Evolutionary conservation across 2,888 invertebrate species (phyloP), one percentile per base, ranked within the genome.

Genomic region (Cephus rjabovi): DNA sequence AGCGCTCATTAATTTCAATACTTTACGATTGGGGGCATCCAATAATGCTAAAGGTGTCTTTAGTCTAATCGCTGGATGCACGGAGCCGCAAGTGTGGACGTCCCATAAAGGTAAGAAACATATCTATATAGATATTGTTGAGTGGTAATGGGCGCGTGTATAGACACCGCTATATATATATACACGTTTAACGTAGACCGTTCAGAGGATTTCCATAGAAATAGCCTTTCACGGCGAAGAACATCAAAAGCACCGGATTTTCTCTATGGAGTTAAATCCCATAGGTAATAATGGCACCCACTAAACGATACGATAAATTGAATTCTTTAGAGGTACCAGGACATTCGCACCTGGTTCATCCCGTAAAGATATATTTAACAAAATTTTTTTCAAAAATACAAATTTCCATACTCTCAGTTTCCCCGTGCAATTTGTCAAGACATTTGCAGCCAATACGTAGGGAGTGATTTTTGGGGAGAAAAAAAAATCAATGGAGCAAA

Each of bases 241-340:
- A 81, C 81, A 83, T 83, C 82, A 83, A 83, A 83, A 77, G 83
- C 78, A 80, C 83, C 83, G 83, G 82, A 81, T 76, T 81, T 79
- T 82, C 83, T 56, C 56, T 56, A 23, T 56, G 56, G 56, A 56
- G 56, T 23, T 56, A 56, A 56, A 56, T 23, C 56, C 56, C 56
- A 23, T 56, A 23, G 56, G 56, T 23, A 56, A 23, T 56, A 56
- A 23, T 56, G 56, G 56, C 56, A 56, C 56, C 56, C 56, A 9
- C 56, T 56, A 56, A 56, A 56, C 56, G 56, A 56, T 56, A 56
- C 71, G 71, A 34, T 71, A 71, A 71, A 71, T 71, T 34, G 31
- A 71, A 71, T 33, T 71, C 33, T 71, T 71, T 71, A 71, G 33
- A 34, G 33, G 71, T 3, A 56, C 56, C 56, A 56, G 23, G 6